Evolutionary conservation across 2,113 vertebrate genomes (phyloP), one percentile per base, ranked within the genome.

Genomic region (Regulus satrapa): DNA sequence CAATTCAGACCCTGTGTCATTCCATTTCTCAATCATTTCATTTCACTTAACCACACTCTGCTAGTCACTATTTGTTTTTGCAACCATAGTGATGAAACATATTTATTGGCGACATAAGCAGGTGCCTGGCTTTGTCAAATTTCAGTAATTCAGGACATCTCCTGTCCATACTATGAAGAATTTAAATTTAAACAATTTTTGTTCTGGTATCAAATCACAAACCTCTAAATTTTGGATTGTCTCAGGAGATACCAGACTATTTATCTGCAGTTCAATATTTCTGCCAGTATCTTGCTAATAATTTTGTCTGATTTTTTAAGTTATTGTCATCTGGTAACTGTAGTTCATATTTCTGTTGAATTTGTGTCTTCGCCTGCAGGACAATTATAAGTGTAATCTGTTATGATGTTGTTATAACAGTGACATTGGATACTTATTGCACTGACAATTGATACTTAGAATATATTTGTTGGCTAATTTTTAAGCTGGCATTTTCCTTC

Each of bases 11-110:
- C 59, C 18, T 69, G n/a, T 95, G 84, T 76, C 84, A 83, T 95
- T 95, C 41, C 55, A 51, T 96, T 95, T 95, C 93, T 94, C 94
- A 95, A 88, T 76, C 62, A 79, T 85, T 94, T 94, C 36, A 89
- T 94, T 89, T 85, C 74, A 61, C 58, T 87, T 76, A 93, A 88
- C 84, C 87, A 92, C 92, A 92, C 83, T 96, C 94, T 86, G 52
- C 49, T 82, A 46, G 62, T 69, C 5, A 2, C 32, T 85, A 85
- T 95, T 95, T 97, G 84, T 72, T 95, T 95, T 82, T 94, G 93
- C 54, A 95, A 46, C 87, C 91, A 94, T 87, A 92, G 87, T 28
- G 77, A 95, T 95, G 74, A 89, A 96, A 91, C 76, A 79, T 68
- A 36, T 73, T 89, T 91, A 82, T 87, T 96, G 89, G 93, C 69